Base-by-base conservation (phyloP, 2,797 vertebrate genomes). In the Urosaurus nigricauda region DNA sequence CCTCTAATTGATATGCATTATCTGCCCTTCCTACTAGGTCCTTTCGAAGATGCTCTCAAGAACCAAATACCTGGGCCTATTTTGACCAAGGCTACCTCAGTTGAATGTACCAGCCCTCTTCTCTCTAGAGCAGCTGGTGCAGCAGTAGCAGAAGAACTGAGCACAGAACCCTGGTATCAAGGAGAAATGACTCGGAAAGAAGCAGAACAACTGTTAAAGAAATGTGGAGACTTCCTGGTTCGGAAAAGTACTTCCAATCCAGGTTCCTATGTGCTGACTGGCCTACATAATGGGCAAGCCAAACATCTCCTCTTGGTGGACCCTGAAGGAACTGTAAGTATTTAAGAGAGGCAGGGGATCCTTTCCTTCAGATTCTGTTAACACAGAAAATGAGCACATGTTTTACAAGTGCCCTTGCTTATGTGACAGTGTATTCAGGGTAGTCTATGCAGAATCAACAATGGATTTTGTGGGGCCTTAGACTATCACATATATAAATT, bases 261-360 rank as follows among this genome's bases (percentile, higher is more conserved):
- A 0, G 98, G 99, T 77, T 99, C 98, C 75, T 99, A 98, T 7
- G 99, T 99, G 35, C 97, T 99, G 94, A 99, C 99, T 0, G 99
- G 99, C 92, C 98, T 98, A 98, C 98, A 99, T 93, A 98, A 98
- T 0, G 98, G 98, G 89, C 97, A 98, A 93, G 97, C 98, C 94
- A 99, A 99, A 92, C 99, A 99, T 90, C 97, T 99, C 71, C 97
- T 99, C 94, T 96, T 99, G 81, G 98, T 99, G 95, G 99, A 99
- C 91, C 98, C 99, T 0, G 98, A 99, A 95, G 99, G 98, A 96
- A 99, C 98, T 96, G 99, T 99, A 97, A 98, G 98, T 93, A 81
- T 60, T 73, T 77, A 60, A 65, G 0, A 63, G 14, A 84, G 9
- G 32, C 60, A 29, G 84, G 53, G 51, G 0, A 17, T 0, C 24